Percentiles rank a stretch among this genome's conserved stretches.
Conservation (phyloP, 2,888 invertebrate genomes). For the Eristalis tenax region DNA sequence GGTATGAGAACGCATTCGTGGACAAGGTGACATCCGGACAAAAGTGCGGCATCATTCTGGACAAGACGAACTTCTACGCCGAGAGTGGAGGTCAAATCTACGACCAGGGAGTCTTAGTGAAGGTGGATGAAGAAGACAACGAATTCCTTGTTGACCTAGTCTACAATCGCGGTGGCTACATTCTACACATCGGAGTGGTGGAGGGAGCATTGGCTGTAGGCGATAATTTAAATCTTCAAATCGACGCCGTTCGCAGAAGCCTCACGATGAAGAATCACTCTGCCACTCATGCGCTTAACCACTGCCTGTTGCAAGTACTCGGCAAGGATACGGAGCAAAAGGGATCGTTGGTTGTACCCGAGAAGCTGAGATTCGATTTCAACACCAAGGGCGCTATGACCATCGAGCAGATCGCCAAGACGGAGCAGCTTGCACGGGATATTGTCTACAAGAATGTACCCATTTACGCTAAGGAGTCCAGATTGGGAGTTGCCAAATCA, state of each 20-base stretch:
- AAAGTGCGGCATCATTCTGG: conserved; percentile 95
- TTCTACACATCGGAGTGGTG: conserved; percentile 94
- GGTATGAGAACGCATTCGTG: conserved; percentile 92
- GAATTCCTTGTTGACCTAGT: conserved; percentile 96
- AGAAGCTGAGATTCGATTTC: conserved; percentile 98
- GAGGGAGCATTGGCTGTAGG: conserved; percentile 93
- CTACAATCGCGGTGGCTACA: conserved; percentile 97
- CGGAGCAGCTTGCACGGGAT: conserved; percentile 90
- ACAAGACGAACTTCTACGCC: conserved; percentile 97
- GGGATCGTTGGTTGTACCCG: conserved; percentile 98
- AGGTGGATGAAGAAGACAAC: conserved; percentile 90
- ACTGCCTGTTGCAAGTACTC: conserved; percentile 93
- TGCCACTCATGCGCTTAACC: conserved; percentile 98
- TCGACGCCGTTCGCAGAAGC: conserved; percentile 92
- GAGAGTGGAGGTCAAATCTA: conserved; percentile 99
- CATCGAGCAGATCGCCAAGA: conserved; percentile 91
- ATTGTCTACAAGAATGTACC: conserved; percentile 88
- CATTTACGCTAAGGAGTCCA: conserved; percentile 94
- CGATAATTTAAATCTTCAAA: conserved; percentile 89
- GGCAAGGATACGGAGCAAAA: conserved; percentile 96
- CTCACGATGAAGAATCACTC: conserved; percentile 99
- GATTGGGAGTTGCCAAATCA: conserved; percentile 92
- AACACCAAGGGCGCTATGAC: conserved; percentile 96
- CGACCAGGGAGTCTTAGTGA: conserved; percentile 95
- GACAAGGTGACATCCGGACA: conserved; percentile 90